Evolutionary conservation across 35 echinoderm and acorn worm genomes (phyloP).

Genomic region (Ptychodera flava): DNA sequence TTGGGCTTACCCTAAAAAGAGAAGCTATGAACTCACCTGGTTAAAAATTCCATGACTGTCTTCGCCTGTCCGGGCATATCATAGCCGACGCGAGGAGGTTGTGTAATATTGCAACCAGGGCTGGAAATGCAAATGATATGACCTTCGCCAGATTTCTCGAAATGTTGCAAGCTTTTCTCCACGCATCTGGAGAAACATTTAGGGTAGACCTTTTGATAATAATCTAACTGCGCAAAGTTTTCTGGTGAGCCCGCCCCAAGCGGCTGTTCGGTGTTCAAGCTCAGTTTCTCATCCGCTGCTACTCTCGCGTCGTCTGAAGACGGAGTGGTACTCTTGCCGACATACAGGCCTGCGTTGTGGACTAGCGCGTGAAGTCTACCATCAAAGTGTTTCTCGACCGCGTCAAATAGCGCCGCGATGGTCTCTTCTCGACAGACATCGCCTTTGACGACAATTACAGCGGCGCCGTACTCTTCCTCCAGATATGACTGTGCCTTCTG

Average conservation of each 20-base stretch:
- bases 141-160: neutral
- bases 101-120: neutral
- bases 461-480: neutral
- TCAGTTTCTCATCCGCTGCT: neutral
- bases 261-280: too few species aligned
- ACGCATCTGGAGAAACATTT: neutral
- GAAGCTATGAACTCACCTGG: neutral
- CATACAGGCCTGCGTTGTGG: neutral
- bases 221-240: neutral
- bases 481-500: neutral
- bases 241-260: too few species aligned
- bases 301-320: neutral
- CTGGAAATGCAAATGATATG: neutral
- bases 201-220: neutral
- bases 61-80: neutral
- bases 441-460: neutral
- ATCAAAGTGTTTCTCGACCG: neutral
- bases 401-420: neutral
- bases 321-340: neutral
- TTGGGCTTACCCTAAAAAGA: neutral
- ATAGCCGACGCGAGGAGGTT: neutral
- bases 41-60: neutral
- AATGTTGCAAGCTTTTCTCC: neutral
- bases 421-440: neutral
- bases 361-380: neutral